Evolutionary conservation across 2,888 invertebrate species (phyloP).

Genomic region (Callinectes sapidus): DNA sequence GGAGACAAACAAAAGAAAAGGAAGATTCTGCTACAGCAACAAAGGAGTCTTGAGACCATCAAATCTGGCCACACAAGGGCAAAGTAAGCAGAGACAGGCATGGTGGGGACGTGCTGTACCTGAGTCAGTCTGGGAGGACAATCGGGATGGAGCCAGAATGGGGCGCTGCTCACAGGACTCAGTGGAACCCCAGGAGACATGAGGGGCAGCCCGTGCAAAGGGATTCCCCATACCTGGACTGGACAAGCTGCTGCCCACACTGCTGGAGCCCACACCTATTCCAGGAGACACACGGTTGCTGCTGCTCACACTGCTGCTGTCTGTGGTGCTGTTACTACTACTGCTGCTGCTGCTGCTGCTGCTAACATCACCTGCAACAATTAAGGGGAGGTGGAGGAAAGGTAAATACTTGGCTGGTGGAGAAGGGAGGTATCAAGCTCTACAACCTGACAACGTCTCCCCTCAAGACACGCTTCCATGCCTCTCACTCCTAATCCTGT

Average conservation of each 20-base stretch:
- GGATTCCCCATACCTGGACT: slow-evolving; percentile 61
- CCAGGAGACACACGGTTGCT: slow-evolving; percentile 10
- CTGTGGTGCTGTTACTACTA: slow-evolving; percentile 39
- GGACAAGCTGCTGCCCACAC: slow-evolving; percentile 46
- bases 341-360: slow-evolving; percentile 43
- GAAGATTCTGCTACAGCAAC: not conserved
- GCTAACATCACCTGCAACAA: slow-evolving; percentile 24
- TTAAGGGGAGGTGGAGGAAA: not conserved
- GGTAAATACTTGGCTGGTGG: slow-evolving; percentile 1
- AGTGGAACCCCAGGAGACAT: slow-evolving; percentile 57
- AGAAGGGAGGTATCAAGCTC: not conserved
- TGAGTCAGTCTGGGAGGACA: slow-evolving; percentile 49
- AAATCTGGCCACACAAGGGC: not conserved
- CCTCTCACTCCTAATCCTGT: slow-evolving; percentile 1
- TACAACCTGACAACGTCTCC: not conserved
- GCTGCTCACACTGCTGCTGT: slow-evolving; percentile 35
- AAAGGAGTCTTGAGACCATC: not conserved
- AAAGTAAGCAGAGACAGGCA: not conserved
- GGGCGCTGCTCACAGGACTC: slow-evolving; percentile 63
- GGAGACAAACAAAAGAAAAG: not conserved
- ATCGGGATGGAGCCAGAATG: slow-evolving; percentile 59
- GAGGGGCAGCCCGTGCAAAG: slow-evolving; percentile 58
- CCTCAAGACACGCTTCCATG: slow-evolving; percentile 15
- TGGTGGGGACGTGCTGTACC: slow-evolving; percentile 3
- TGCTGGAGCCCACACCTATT: slow-evolving; percentile 4